phyloP scores from a whole-genome alignment of 2,113 vertebrate genomes.

The Procavia capensis region DNA sequence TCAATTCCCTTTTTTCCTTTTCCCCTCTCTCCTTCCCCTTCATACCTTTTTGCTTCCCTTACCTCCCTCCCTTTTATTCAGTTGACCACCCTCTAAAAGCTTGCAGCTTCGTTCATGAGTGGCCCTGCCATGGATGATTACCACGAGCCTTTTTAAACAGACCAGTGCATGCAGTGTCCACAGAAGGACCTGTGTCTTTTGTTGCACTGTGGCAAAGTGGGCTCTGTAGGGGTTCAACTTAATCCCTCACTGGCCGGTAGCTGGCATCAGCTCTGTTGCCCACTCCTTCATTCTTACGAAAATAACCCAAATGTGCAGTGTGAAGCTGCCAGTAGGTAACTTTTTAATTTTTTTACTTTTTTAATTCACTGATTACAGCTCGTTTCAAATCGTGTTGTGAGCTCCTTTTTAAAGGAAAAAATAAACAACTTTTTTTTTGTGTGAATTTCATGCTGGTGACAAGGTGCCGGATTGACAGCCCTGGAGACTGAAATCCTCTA shows the following conservation, averaged over 20 bases:
- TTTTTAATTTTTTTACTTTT: slow-evolving; percentile 72
- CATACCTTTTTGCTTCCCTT: slow-evolving; percentile 64
- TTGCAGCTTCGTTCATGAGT: slow-evolving; percentile 73
- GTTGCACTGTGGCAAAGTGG: slow-evolving; percentile 73
- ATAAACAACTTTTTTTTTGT: slow-evolving; percentile 85
- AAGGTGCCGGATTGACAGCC: slow-evolving; percentile 91
- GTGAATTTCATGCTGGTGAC: slow-evolving; percentile 89
- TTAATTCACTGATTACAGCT: slow-evolving; percentile 79
- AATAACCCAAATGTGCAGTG: slow-evolving; percentile 74
- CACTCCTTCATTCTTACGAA: slow-evolving; percentile 63
- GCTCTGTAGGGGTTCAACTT: slow-evolving; percentile 65
- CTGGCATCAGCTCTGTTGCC: slow-evolving; percentile 70
- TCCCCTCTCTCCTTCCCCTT: neutral
- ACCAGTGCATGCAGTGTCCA: slow-evolving; percentile 61
- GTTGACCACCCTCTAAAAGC: slow-evolving; percentile 74
- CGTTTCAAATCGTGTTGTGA: slow-evolving; percentile 83
- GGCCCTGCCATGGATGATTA: slow-evolving; percentile 67
- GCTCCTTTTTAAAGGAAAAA: slow-evolving; percentile 83
- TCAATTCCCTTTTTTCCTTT: slow-evolving; percentile 36
- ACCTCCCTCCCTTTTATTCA: slow-evolving; percentile 49
- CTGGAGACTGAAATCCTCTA: slow-evolving; percentile 92
- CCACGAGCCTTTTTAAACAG: slow-evolving; percentile 73
- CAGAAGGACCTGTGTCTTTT: slow-evolving; percentile 73
- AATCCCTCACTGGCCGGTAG: slow-evolving; percentile 65
- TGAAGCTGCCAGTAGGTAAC: slow-evolving; percentile 80